Evolutionary conservation across 2,113 vertebrate species (phyloP), one percentile per base, ranked within the genome.

Genomic region (Caretta caretta): DNA sequence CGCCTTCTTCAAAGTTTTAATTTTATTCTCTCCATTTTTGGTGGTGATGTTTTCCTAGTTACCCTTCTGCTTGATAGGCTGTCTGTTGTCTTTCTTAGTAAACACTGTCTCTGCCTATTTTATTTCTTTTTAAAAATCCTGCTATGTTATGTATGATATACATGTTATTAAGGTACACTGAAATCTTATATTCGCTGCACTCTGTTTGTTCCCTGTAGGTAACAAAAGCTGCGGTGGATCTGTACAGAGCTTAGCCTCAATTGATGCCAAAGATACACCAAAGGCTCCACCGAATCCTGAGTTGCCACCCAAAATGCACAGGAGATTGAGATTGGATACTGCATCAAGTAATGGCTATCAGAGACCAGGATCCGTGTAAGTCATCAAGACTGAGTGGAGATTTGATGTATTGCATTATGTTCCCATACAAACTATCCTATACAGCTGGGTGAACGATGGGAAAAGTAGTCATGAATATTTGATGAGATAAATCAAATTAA

Each of bases 361-460:
- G 96, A 99, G 98, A 88, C 99, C 99, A 0, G 99, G 99, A 95
- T 99, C 99, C 86, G 98, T 99, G 99, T 99, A 99, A 99, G 99
- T 98, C 87, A 54, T 53, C 72, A 93, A 42, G 38, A 14, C 13
- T 20, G 53, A 78, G 79, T 25, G 8, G 35, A 86, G n/a, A 6
- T 88, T 76, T 78, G 0, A 65, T 49, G 69, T 92, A 13, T 87
- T 89, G 53, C 14, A 6, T 12, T 84, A 13, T 84, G 96, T 35
- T 22, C 17, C 80, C 1, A 56, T 88, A 17, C 78, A 62, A 89
- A 84, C 25, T 78, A 57, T 84, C 84, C 20, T 53, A 82, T n/a
- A 85, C 38, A 84, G 1, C 2, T 65, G 16, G 20, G 35, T 80
- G 80, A 62, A 35, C 80, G 31, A 19, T 54, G 53, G 51, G 81